Conservation (phyloP, 2,888 invertebrate genomes). For the Boloria euphrosyne region DNA sequence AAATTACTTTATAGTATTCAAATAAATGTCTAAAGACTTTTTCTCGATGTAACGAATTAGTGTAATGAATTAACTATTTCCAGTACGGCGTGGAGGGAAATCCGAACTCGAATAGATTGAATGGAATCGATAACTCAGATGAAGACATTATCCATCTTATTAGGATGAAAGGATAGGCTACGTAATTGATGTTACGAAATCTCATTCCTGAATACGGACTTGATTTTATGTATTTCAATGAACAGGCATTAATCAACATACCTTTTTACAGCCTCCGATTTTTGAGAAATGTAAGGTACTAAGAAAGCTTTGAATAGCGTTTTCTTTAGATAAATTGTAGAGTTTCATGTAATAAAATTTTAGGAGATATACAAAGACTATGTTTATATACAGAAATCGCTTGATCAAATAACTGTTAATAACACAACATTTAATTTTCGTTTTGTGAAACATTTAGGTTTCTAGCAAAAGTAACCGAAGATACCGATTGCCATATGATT, state of each 20-base stretch:
- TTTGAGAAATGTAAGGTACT: conserved; percentile 2
- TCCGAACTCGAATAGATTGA: conserved; percentile 49
- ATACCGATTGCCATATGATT: no score
- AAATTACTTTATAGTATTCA: not conserved
- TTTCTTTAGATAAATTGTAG: not conserved
- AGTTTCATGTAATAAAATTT: no score
- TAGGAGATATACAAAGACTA: no score
- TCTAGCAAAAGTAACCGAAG: no score
- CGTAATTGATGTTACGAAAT: conserved; percentile 38
- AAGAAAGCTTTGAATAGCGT: not conserved
- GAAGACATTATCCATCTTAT: conserved; percentile 45
- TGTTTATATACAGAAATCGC: no score
- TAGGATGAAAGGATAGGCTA: conserved; percentile 40
- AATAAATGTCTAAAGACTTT: not conserved
- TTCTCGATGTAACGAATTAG: conserved; percentile 51
- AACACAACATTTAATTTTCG: no score
- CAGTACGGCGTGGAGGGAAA: conserved; percentile 47
- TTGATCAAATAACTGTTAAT: no score
- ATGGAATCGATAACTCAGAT: conserved; percentile 49
- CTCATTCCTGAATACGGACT: conserved; percentile 26
- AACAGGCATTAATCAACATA: conserved; percentile 26
- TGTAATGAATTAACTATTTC: conserved; percentile 60
- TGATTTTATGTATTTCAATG: conserved; percentile 20
- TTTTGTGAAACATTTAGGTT: no score
- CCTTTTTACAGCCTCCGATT: conserved; percentile 21